phyloP scores from a whole-genome alignment of 2,113 vertebrate genomes.

The Calypte anna region DNA sequence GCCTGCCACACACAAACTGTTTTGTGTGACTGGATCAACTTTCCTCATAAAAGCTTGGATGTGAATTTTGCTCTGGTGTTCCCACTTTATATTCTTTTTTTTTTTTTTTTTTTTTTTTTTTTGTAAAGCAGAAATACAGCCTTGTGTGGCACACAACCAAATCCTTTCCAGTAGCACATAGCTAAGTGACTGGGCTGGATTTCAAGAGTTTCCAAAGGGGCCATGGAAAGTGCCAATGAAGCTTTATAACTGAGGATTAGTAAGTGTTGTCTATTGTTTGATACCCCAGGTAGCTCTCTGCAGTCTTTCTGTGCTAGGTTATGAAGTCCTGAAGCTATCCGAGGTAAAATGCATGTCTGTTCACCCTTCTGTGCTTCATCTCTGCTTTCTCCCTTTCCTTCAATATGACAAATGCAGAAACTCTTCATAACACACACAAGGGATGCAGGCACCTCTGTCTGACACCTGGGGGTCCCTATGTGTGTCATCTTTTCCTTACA shows the following conservation, averaged over 20 bases:
- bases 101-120: background rate
- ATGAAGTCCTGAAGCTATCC: background rate
- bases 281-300: background rate
- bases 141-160: rapidly evolving
- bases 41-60: background rate
- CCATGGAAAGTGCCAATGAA: background rate
- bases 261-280: background rate
- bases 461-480: rapidly evolving
- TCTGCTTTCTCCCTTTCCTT: background rate
- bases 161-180: background rate
- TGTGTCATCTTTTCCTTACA: background rate
- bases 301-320: background rate
- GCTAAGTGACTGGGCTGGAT: background rate
- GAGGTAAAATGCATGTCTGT: background rate
- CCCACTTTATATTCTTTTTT: background rate
- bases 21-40: background rate
- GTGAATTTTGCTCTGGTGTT: background rate
- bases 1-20: background rate
- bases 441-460: background rate
- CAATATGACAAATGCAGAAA: background rate
- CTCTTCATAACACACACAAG: background rate
- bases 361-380: background rate
- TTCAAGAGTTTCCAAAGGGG: background rate
- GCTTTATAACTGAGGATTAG: background rate
- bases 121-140: background rate